Evolutionary conservation across 2,113 vertebrate genomes (phyloP).

Genomic region (Poeciliopsis prolifica): DNA sequence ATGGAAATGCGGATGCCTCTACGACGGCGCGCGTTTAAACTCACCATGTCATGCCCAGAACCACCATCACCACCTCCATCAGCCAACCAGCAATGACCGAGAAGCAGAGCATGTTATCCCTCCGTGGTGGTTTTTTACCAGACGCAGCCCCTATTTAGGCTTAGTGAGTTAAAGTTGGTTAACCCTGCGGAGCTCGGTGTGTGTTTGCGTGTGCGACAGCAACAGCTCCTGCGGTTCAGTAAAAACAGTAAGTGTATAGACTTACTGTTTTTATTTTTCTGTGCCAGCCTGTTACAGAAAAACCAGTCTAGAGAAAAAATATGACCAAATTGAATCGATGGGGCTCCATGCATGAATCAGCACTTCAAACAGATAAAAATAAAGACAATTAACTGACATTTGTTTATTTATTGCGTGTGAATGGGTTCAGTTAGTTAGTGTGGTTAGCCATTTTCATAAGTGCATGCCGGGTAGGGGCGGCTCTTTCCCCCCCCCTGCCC

Average conservation of each 20-base stretch:
- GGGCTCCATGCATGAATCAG: too few relatives aligned
- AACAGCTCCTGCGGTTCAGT: too few relatives aligned
- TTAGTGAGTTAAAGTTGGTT: neutral
- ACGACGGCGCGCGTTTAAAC: constrained; percentile 28
- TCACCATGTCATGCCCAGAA: neutral
- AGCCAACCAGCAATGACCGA: constrained; percentile 9
- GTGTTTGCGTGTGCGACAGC: neutral
- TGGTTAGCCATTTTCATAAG: neutral
- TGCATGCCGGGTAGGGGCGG: constrained; percentile 34
- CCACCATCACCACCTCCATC: neutral
- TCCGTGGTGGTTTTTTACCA: neutral
- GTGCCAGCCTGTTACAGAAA: neutral
- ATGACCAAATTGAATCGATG: neutral
- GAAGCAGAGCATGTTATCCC: neutral
- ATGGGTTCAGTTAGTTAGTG: neutral
- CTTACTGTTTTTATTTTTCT: too few relatives aligned
- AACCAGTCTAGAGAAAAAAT: neutral
- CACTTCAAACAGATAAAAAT: too few relatives aligned
- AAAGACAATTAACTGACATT: too few relatives aligned
- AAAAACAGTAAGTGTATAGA: neutral
- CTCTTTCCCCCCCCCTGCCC: constrained; percentile 56
- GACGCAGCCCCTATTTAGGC: neutral
- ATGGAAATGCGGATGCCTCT: constrained; percentile 62
- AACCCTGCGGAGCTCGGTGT: neutral
- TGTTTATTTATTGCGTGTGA: neutral